Conservation (phyloP, 2,797 vertebrate species). For the Alectoris magna region DNA sequence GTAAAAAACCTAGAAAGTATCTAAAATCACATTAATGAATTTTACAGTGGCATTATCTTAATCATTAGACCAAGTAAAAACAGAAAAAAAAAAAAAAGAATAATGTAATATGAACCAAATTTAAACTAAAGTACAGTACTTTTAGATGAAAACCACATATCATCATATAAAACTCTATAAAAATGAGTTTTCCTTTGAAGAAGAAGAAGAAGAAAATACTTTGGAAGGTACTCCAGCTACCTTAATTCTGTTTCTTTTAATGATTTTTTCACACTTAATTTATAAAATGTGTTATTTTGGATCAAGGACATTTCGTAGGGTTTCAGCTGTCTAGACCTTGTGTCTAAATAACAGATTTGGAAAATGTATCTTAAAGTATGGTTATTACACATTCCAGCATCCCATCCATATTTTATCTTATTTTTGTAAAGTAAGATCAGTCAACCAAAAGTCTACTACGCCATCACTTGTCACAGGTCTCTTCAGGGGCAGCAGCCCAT, state of each 20-base stretch:
- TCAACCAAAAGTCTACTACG: background rate
- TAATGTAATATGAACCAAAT: background rate
- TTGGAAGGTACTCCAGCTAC: background rate
- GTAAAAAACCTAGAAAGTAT: background rate
- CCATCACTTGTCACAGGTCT: background rate
- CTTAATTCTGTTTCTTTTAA: background rate
- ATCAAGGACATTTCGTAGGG: background rate
- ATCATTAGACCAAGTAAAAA: background rate
- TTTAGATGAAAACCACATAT: background rate
- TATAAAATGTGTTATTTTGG: background rate
- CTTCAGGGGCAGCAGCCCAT: background rate
- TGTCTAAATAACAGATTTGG: background rate
- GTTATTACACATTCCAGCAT: background rate
- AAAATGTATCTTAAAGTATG: background rate
- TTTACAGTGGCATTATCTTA: background rate
- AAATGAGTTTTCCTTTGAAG: background rate
- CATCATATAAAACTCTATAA: background rate
- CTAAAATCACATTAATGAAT: background rate
- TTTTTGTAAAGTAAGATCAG: background rate
- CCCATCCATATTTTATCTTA: background rate
- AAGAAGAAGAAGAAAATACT: background rate
- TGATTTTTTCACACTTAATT: constrained; percentile 1
- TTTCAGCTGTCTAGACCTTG: background rate
- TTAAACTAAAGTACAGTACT: background rate
- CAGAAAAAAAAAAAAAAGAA: background rate